These are phyloP conservation scores for Phragmatobia fuliginosa DNA, from an alignment of 2,888 invertebrate species.

Conservation along the genomic window DNA sequence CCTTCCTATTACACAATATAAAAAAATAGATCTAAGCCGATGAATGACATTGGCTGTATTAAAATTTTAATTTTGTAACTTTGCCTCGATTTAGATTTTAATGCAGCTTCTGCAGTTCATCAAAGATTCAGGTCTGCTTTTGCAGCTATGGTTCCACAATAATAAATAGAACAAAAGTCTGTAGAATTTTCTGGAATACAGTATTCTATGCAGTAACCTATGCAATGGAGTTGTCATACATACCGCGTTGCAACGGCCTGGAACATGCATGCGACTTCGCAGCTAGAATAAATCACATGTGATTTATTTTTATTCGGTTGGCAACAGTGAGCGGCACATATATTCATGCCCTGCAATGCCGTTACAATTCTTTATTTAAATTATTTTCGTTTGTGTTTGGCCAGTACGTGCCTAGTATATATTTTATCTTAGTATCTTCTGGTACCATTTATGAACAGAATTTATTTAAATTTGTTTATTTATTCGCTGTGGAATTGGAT, in stretches of 20 bases:
- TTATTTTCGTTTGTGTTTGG: conserved; percentile 63
- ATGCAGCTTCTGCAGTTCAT: conserved; percentile 3
- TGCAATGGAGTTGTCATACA: conserved; percentile 62
- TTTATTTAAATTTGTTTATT: conserved; percentile 49
- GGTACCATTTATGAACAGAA: conserved; percentile 42
- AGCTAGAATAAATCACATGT: conserved; percentile 80
- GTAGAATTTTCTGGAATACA: conserved; percentile 51
- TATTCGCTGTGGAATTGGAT: conserved; percentile 28
- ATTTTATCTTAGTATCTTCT: conserved; percentile 45
- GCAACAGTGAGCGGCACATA: conserved; percentile 69
- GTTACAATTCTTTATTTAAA: conserved; percentile 72
- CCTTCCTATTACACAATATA: not conserved
- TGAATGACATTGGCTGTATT: not conserved
- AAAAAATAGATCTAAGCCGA: not conserved
- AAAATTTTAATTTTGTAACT: not conserved
- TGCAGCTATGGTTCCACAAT: conserved; percentile 11
- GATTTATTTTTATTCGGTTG: conserved; percentile 85
- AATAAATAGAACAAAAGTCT: conserved; percentile 41
- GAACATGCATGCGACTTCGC: conserved; percentile 67
- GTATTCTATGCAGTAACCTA: conserved; percentile 55
- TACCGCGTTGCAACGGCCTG: conserved; percentile 59
- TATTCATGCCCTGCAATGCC: conserved; percentile 62
- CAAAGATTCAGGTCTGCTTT: conserved; percentile 19
- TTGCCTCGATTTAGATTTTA: not conserved
- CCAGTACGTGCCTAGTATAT: conserved; percentile 40